Evolutionary conservation across 2,113 vertebrate species (phyloP).

Genomic region (Crotalus helleri): DNA sequence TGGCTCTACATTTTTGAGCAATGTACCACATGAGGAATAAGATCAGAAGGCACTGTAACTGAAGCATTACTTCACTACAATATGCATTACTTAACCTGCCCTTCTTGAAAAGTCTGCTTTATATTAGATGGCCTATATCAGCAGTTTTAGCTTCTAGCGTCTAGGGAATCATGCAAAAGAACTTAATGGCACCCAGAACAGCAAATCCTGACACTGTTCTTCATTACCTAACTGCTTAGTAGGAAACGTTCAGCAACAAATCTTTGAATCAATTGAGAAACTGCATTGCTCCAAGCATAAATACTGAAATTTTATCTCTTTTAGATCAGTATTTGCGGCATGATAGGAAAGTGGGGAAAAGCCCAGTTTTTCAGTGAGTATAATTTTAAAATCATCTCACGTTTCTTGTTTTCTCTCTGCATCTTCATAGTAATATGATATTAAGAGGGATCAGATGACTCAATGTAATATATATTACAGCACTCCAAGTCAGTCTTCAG

Average conservation of each 20-base stretch:
- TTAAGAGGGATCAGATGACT: background rate
- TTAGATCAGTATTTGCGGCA: background rate
- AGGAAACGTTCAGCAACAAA: background rate
- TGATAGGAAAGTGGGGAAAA: background rate
- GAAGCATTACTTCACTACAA: background rate
- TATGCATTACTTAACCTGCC: background rate
- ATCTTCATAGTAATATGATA: background rate
- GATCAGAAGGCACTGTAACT: background rate
- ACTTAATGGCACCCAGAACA: conserved; percentile 28
- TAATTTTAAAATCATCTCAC: background rate
- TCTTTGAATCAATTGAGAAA: background rate
- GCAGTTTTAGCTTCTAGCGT: conserved; percentile 29
- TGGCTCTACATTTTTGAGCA: background rate
- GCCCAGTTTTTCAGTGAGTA: background rate
- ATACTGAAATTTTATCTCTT: background rate
- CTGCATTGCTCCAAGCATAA: background rate
- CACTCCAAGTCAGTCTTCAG: background rate
- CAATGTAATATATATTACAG: background rate
- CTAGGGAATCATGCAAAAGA: conserved; percentile 4
- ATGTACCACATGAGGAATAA: background rate
- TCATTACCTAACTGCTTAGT: conserved; percentile 2
- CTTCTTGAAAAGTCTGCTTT: background rate
- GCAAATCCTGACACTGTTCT: background rate
- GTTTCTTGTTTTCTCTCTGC: background rate
- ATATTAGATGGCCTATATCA: background rate